Conservation (phyloP, 2,797 vertebrate species). For the Eulemur rubriventer region DNA sequence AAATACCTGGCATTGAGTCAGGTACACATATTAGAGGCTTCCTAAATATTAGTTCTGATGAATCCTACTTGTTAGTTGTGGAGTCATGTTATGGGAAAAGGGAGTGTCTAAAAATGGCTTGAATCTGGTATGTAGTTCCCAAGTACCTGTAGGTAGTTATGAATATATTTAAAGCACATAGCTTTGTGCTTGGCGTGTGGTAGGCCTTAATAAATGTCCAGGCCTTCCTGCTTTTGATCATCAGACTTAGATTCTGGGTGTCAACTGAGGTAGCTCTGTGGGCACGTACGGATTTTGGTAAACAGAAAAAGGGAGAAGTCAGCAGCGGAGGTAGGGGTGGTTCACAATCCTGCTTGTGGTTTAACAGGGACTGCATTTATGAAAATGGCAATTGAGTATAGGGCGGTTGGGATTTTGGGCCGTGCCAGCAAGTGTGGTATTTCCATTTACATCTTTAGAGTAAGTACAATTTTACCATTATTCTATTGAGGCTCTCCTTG, state of each 20-base stretch:
- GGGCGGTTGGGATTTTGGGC: conserved; percentile 59
- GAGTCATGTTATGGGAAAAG: not conserved
- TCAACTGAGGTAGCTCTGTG: not conserved
- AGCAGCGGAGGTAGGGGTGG: not conserved
- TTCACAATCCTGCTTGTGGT: conserved; percentile 23
- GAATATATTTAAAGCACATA: not conserved
- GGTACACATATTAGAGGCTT: not conserved
- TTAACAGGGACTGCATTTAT: conserved; percentile 69
- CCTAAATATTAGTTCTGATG: not conserved
- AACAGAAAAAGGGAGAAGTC: conserved; percentile 49
- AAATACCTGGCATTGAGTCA: not conserved
- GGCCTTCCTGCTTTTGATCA: not conserved
- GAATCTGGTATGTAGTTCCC: not conserved
- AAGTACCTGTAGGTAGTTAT: not conserved
- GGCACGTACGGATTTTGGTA: not conserved
- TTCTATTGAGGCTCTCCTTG: conserved; percentile 78
- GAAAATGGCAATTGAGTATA: conserved; percentile 62
- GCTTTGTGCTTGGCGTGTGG: not conserved
- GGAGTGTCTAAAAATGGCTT: not conserved
- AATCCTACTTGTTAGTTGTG: not conserved
- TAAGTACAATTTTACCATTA: conserved; percentile 84
- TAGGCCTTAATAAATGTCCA: not conserved
- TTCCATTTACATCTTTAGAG: conserved; percentile 81
- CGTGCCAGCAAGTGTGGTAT: conserved; percentile 79
- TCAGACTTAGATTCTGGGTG: not conserved